Evolutionary conservation across 2,113 vertebrate genomes (phyloP), one percentile per base, ranked within the genome.

Genomic region (Zosterops lateralis): DNA sequence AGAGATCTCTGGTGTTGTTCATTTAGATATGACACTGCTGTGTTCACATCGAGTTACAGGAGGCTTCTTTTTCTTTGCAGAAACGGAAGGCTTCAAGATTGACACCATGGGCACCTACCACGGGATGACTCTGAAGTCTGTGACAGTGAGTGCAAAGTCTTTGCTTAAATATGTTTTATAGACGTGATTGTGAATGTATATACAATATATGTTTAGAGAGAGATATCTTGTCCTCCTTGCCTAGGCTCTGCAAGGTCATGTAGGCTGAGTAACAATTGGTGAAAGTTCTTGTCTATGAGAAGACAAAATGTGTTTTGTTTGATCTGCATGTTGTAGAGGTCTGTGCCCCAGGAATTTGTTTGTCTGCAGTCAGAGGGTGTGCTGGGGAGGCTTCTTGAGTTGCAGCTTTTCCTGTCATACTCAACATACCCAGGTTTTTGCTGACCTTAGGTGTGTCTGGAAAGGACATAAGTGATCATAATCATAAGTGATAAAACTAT

Each of bases 51-150:
- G 64, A 53, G 76, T 92, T 90, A 96, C 50, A 38, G 18, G 36
- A 78, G 45, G 12, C 11, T 21, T 21, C 45, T 45, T 84, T 93
- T 76, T 32, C 44, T 94, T 91, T 95, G 18, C 90, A 99, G 99
- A 99, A 98, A 99, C 99, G 44, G 99, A 99, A 97, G 99, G 99
- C 80, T 99, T 99, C 97, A 99, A 99, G 96, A 99, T 99, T 32
- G 99, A 99, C 93, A 99, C 99, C 12, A 99, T 99, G 99, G 99
- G 99, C 44, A 99, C 99, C 31, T 99, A 99, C 97, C 99, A 99
- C 5, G 99, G 99, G 65, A 99, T 99, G 99, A 99, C 99, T 8
- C 97, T 99, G 92, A 99, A 99, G 93, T 99, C 99, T 57, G 99
- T 99, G 95, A 99, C 99, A 97, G 99, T 99, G 98, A 99, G 99